These are phyloP conservation scores for Melanogrammus aeglefinus DNA, from an alignment of 2,797 vertebrate genomes.

Conservation along the genomic window DNA sequence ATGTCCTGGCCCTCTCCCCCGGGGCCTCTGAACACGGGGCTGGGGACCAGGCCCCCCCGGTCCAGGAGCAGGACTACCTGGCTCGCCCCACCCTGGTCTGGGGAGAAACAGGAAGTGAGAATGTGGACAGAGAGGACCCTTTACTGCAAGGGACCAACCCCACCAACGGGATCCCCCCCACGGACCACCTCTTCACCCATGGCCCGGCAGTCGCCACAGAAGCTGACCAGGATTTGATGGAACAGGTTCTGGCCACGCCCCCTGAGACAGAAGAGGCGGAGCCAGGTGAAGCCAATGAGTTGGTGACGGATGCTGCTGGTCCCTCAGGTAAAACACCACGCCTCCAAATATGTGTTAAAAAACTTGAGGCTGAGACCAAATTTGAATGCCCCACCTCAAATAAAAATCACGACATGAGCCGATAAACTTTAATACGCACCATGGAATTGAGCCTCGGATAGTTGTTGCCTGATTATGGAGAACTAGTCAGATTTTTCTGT, in stretches of 20 bases:
- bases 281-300: slow-evolving; percentile 44
- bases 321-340: slow-evolving; percentile 46
- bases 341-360: not conserved
- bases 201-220: slow-evolving; percentile 34
- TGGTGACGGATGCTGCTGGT: slow-evolving; percentile 45
- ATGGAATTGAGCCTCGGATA: not conserved
- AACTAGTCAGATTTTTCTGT: not conserved
- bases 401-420: not conserved
- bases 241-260: slow-evolving; percentile 38
- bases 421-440: not conserved
- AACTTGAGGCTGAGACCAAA: not conserved
- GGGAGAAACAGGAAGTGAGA: slow-evolving; percentile 28
- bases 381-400: not conserved
- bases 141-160: slow-evolving; percentile 30
- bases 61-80: slow-evolving; percentile 35
- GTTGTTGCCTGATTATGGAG: not conserved
- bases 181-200: slow-evolving; percentile 40
- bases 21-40: slow-evolving; percentile 34
- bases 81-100: slow-evolving; percentile 20
- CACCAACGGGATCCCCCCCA: slow-evolving; percentile 57
- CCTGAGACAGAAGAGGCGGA: slow-evolving; percentile 42
- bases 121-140: slow-evolving; percentile 18
- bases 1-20: slow-evolving; percentile 48
- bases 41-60: slow-evolving; percentile 9
- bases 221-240: slow-evolving; percentile 36